Evolutionary conservation across 2,113 vertebrate species (phyloP).

Genomic region (Serilophus lunatus): DNA sequence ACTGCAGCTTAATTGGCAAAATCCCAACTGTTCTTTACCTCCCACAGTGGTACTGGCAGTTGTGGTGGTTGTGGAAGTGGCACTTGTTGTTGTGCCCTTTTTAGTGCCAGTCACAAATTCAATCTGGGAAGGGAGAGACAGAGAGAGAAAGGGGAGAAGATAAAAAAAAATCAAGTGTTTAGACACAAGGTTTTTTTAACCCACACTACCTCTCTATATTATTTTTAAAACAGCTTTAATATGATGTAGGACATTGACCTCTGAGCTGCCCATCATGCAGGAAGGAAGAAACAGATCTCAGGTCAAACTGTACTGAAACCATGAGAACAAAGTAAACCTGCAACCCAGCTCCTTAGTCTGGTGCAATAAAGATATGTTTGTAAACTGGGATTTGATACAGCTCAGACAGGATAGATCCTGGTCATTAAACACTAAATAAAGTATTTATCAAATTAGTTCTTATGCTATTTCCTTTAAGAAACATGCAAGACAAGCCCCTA

Average conservation of each 20-base stretch:
- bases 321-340: not conserved
- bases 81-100: constrained; percentile 87
- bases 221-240: not conserved
- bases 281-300: not conserved
- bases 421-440: not conserved
- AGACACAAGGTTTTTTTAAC: not conserved
- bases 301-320: not conserved
- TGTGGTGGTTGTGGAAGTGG: constrained; percentile 82
- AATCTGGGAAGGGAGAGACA: constrained; percentile 75
- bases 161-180: not conserved
- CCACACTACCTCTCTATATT: not conserved
- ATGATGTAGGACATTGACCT: not conserved
- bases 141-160: not conserved
- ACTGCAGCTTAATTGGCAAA: not conserved
- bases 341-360: not conserved
- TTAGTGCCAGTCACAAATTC: constrained; percentile 98
- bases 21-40: constrained; percentile 74
- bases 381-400: not conserved
- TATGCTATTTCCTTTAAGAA: not conserved
- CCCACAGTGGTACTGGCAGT: constrained; percentile 83
- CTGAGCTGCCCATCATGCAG: not conserved
- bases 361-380: not conserved
- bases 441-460: not conserved
- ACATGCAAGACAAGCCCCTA: not conserved
- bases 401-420: not conserved